phyloP scores from a whole-genome alignment of 2,888 invertebrate genomes.

The Ypsolopha scabrella region DNA sequence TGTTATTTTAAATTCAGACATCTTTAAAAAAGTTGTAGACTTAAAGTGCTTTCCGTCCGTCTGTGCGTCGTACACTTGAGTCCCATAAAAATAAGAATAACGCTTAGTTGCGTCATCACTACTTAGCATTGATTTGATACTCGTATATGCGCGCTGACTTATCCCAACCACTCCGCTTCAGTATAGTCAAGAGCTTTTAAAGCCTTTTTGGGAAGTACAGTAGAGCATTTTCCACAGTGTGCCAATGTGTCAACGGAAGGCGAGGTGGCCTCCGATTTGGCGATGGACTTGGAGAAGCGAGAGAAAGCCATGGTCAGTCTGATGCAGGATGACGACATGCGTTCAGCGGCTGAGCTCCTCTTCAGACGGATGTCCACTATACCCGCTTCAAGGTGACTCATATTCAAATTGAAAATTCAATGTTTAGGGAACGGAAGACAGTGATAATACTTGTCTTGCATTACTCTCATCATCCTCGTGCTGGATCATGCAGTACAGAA shows the following conservation, averaged over 20 bases:
- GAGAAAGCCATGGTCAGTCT: conserved; percentile 47
- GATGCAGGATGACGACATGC: conserved; percentile 54
- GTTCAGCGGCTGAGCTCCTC: conserved; percentile 41
- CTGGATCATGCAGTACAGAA: neutral
- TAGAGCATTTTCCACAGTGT: conserved; percentile 25
- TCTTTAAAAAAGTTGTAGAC: no score
- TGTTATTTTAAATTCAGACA: no score
- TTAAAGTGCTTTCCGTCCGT: no score
- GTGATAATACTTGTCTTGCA: no score
- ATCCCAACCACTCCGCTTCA: no score
- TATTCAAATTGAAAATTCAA: neutral
- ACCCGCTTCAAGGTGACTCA: conserved; percentile 39
- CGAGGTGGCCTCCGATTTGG: conserved; percentile 27
- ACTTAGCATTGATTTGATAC: no score
- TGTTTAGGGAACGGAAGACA: neutral
- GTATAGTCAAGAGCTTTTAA: no score
- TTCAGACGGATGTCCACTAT: conserved; percentile 54
- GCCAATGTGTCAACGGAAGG: conserved; percentile 51
- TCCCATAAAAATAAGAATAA: no score
- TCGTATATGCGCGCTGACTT: no score
- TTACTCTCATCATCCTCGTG: no score
- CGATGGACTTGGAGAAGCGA: conserved; percentile 38
- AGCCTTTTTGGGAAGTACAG: neutral
- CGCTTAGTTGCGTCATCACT: no score
- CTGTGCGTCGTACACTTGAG: no score